Conservation (phyloP, 2,888 invertebrate genomes). For the Meiosimyza decipiens region DNA sequence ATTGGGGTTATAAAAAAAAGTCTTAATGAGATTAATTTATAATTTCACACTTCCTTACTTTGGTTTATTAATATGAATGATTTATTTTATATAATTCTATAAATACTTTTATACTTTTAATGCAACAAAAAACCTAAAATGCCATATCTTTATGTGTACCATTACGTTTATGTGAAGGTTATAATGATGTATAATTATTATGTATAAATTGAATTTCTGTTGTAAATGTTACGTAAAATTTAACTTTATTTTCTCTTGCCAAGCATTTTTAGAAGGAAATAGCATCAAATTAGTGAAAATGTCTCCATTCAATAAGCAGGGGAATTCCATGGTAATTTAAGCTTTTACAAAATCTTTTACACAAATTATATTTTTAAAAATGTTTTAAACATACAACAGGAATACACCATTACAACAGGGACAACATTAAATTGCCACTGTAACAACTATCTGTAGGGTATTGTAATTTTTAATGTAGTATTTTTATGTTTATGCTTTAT, state of each 20-base stretch:
- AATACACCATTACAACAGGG: neutral
- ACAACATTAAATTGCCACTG: neutral
- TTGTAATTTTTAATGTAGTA: constrained; percentile 11
- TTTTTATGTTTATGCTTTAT: constrained; percentile 4
- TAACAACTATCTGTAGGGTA: constrained; percentile 3
- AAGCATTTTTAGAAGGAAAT: neutral
- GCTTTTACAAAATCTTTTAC: neutral
- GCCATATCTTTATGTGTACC: no score
- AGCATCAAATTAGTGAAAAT: constrained; percentile 15
- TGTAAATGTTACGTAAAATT: no score
- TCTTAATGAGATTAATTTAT: no score
- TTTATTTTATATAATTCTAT: no score
- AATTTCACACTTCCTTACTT: no score
- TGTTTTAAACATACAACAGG: constrained; percentile 13
- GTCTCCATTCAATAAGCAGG: constrained; percentile 8
- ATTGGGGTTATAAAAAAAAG: no score
- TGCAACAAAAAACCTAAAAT: no score
- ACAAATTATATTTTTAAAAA: neutral
- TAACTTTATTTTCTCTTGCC: neutral
- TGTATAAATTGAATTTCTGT: no score
- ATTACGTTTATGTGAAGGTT: no score
- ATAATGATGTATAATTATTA: no score
- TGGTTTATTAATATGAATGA: no score
- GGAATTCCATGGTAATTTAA: neutral
- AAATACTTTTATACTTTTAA: no score